Conservation (phyloP, 2,797 vertebrate genomes). For the Melanotaenia trifasciata region DNA sequence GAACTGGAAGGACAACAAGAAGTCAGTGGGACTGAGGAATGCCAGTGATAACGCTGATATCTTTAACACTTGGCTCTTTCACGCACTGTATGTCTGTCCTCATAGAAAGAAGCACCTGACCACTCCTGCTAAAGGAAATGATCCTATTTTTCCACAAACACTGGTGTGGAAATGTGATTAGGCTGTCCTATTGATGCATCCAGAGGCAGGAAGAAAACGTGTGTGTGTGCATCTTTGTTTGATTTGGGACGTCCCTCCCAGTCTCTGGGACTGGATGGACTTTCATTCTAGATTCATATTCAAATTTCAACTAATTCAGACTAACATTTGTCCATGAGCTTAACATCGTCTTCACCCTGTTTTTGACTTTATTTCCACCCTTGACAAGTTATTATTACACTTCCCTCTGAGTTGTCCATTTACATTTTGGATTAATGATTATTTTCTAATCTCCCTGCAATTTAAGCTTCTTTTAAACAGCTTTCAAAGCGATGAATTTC, state of each 20-base stretch:
- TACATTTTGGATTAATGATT: no score
- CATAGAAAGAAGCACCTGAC: neutral
- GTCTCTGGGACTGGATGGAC: neutral
- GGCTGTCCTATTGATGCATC: neutral
- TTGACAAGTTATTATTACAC: neutral
- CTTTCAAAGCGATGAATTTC: no score
- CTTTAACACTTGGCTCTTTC: neutral
- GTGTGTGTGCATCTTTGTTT: neutral
- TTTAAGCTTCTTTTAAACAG: no score
- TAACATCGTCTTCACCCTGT: neutral
- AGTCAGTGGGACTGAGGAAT: conserved; percentile 24
- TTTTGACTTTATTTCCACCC: neutral
- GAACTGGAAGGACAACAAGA: conserved; percentile 30
- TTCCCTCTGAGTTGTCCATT: neutral
- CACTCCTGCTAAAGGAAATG: neutral
- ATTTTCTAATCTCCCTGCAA: no score
- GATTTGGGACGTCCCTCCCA: neutral
- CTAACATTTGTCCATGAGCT: neutral
- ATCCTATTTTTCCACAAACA: neutral
- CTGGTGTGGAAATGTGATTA: neutral
- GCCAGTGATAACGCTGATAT: conserved; percentile 32
- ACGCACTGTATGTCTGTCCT: neutral
- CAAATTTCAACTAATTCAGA: neutral
- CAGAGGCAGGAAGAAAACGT: neutral
- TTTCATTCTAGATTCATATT: neutral